A percentile compares a stretch with the other conserved stretches of the same genome.
phyloP scores from a whole-genome alignment of 2,797 vertebrate genomes.

The Galago senegalensis region DNA sequence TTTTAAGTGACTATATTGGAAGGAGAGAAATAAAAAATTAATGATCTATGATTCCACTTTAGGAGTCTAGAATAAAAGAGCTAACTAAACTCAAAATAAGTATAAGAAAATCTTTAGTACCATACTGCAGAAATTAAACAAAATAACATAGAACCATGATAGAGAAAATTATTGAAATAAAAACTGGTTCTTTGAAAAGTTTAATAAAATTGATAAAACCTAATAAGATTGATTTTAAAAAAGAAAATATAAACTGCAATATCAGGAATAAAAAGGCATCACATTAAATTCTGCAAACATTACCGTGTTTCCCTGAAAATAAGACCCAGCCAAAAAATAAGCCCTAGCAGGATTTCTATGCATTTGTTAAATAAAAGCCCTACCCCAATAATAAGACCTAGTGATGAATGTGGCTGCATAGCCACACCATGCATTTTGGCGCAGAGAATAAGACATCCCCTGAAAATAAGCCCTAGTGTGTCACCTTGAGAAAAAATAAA shows the following conservation, averaged over 20 bases:
- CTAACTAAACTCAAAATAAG: neutral
- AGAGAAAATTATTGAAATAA: neutral
- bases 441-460: no score
- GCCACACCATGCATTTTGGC: no score
- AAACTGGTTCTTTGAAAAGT: neutral
- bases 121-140: neutral
- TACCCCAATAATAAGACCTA: no score
- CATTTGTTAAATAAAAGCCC: no score
- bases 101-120: neutral
- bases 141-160: neutral
- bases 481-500: no score
- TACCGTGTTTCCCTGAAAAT: neutral
- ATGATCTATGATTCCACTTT: neutral
- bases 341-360: no score
- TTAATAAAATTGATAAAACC: conserved; percentile 5
- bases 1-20: conserved; percentile 9
- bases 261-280: neutral
- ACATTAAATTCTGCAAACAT: neutral
- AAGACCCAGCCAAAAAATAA: no score
- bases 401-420: no score
- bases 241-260: neutral
- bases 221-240: neutral
- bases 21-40: conserved; percentile 13
- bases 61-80: neutral
- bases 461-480: no score